These are phyloP conservation scores for Drosophila obscura DNA, from an alignment of 1,140 invertebrate species.

Conservation along the genomic window DNA sequence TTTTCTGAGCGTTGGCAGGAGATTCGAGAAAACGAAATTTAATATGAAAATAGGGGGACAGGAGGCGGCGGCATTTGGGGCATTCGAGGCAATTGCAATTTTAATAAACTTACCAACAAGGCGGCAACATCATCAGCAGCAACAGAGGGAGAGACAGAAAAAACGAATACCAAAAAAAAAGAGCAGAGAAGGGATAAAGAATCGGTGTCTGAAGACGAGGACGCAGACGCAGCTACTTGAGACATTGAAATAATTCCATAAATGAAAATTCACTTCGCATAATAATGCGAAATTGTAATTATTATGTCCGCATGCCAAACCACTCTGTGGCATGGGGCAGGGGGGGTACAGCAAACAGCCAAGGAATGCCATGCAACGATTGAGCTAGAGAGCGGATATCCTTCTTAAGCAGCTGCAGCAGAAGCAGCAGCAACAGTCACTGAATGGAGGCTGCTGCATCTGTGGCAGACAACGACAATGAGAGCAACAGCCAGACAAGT, in stretches of 20 bases:
- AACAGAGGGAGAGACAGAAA: conserved; percentile 6
- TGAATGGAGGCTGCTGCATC: background rate
- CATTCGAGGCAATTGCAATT: conserved; percentile 39
- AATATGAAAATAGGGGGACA: conserved; percentile 50
- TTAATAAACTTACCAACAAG: conserved; percentile 59
- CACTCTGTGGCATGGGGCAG: conserved; percentile 3
- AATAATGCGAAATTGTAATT: conserved; percentile 66
- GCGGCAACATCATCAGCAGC: conserved; percentile 19
- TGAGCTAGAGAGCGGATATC: conserved; percentile 66
- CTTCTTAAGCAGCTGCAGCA: conserved; percentile 62
- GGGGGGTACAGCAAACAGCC: background rate
- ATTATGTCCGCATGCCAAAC: conserved; percentile 59
- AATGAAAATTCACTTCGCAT: conserved; percentile 58
- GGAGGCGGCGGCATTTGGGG: background rate
- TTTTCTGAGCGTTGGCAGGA: background rate
- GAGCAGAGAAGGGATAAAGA: background rate
- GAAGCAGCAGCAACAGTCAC: conserved; percentile 22
- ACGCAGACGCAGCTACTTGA: conserved; percentile 20
- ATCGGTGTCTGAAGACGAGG: conserved; percentile 18
- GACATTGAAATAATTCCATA: conserved; percentile 48
- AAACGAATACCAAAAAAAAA: conserved; percentile 29
- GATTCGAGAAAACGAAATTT: conserved; percentile 36
- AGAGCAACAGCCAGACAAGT: conserved; percentile 53
- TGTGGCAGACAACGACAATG: conserved; percentile 10
- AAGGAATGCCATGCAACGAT: conserved; percentile 42